These are phyloP conservation scores for Centropus unirufus DNA, from an alignment of 2,113 vertebrate genomes.

Conservation along the genomic window DNA sequence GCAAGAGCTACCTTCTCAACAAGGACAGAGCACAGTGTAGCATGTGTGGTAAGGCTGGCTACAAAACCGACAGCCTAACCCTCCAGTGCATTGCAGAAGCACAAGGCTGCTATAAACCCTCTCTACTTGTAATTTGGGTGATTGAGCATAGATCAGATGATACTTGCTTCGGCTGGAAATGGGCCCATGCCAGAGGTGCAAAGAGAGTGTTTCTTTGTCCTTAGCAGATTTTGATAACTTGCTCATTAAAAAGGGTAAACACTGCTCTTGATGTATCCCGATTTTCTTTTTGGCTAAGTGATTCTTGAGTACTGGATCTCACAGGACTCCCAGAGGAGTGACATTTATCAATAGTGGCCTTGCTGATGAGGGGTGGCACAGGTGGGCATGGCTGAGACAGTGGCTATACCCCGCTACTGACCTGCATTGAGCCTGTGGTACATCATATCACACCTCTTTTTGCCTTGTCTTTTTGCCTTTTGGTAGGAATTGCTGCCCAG, in stretches of 20 bases:
- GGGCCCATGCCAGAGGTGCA: no score
- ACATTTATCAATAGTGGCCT: background rate
- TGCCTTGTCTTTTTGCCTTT: background rate
- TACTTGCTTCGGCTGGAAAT: background rate
- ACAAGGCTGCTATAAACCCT: background rate
- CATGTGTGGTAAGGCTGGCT: background rate
- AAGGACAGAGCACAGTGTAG: background rate
- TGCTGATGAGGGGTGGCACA: background rate
- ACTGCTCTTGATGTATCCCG: accelerated
- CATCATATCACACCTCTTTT: background rate
- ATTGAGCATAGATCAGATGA: background rate
- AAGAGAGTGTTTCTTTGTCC: background rate
- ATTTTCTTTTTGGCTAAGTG: background rate
- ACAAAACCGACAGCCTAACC: background rate
- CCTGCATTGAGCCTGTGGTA: accelerated
- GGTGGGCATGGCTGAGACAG: background rate
- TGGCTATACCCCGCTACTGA: background rate
- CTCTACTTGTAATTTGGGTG: background rate
- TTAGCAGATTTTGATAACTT: background rate
- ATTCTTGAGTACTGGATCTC: background rate
- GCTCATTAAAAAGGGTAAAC: background rate
- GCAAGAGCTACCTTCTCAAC: background rate
- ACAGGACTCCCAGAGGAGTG: background rate
- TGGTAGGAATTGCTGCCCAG: background rate
- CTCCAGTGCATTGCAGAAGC: background rate